phyloP scores from a whole-genome alignment of 2,888 invertebrate genomes.

The Philhelius pedissequus region DNA sequence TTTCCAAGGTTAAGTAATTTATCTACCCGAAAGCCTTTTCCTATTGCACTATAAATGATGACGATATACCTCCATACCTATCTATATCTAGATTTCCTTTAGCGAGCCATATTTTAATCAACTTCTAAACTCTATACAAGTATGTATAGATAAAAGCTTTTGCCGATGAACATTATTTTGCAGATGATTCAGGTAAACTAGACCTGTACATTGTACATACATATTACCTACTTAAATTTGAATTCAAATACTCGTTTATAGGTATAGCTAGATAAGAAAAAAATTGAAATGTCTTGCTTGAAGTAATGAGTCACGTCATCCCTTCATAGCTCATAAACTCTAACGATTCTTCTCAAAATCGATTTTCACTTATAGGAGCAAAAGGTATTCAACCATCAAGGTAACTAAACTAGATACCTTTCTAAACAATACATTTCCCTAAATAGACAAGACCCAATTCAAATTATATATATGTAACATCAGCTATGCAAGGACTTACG shows the following conservation, averaged over 20 bases:
- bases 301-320: background rate
- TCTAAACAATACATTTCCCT: background rate
- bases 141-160: background rate
- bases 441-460: background rate
- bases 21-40: background rate
- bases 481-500: background rate
- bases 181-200: background rate
- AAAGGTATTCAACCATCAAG: background rate
- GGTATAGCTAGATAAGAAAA: no score
- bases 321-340: conserved; percentile 22
- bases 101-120: background rate
- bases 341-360: conserved; percentile 17
- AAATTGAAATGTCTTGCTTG: background rate
- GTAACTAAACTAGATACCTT: background rate
- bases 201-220: no score
- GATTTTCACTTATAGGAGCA: conserved; percentile 1
- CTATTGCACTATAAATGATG: background rate
- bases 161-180: background rate
- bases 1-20: background rate
- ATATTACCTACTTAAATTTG: background rate
- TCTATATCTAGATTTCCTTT: background rate
- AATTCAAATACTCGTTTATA: background rate
- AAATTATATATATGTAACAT: background rate
- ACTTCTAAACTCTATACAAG: background rate
- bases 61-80: background rate